Conservation (phyloP, 2,888 invertebrate genomes). For the Iphiclides podalirius region DNA sequence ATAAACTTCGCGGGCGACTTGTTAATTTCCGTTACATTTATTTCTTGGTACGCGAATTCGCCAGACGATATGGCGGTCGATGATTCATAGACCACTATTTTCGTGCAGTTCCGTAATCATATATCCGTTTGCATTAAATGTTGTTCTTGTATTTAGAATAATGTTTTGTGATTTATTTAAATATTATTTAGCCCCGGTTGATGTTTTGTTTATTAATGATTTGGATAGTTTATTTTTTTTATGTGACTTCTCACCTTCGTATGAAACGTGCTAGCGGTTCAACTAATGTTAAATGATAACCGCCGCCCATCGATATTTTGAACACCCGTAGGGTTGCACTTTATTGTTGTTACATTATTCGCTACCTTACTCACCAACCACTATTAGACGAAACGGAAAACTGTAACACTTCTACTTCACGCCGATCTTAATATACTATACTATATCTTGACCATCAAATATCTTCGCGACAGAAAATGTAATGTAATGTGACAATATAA, state of each 20-base stretch:
- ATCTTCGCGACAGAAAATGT: too few species aligned
- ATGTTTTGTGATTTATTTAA: neutral
- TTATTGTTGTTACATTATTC: too few species aligned
- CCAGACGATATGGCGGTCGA: constrained; percentile 35
- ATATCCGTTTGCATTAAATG: constrained; percentile 2
- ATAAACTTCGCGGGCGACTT: constrained; percentile 50
- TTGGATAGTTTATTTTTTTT: neutral
- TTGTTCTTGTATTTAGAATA: neutral
- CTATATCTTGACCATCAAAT: too few species aligned
- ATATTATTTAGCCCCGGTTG: neutral
- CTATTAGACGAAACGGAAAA: too few species aligned
- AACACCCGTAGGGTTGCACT: too few species aligned
- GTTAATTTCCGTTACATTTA: constrained; percentile 56
- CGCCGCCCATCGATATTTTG: too few species aligned
- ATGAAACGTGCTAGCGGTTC: too few species aligned
- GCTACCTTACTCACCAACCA: too few species aligned
- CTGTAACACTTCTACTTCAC: too few species aligned
- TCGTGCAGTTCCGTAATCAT: constrained; percentile 15
- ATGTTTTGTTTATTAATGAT: neutral
- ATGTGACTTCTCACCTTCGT: neutral
- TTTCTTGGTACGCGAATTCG: constrained; percentile 41
- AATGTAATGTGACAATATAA: too few species aligned
- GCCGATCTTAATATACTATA: too few species aligned
- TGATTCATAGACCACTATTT: constrained; percentile 29
- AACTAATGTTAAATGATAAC: too few species aligned